Evolutionary conservation across 2,888 invertebrate species (phyloP).

Genomic region (Thera obeliscata): DNA sequence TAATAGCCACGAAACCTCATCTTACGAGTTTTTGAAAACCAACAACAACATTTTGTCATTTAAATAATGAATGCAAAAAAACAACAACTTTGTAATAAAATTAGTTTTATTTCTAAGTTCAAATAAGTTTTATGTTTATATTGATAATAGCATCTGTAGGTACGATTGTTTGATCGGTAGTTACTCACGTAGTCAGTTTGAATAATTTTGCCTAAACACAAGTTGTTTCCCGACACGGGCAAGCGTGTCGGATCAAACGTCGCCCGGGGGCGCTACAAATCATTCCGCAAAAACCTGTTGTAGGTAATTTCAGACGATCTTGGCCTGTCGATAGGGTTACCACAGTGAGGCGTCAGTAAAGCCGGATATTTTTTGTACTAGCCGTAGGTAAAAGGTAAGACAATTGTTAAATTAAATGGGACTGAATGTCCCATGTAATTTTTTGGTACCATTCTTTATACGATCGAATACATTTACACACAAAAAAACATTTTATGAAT

Average conservation of each 20-base stretch:
- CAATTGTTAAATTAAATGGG: no score
- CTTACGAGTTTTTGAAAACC: no score
- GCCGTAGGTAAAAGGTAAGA: no score
- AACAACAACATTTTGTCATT: no score
- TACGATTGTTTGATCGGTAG: constrained; percentile 28
- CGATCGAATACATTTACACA: no score
- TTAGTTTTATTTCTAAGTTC: no score
- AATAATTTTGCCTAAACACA: constrained; percentile 74
- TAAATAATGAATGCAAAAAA: no score
- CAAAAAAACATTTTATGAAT: no score
- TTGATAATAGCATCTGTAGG: constrained; percentile 27
- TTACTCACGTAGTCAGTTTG: constrained; percentile 51
- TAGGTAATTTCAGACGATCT: constrained; percentile 76
- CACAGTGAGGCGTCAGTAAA: neutral
- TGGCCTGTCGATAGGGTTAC: constrained; percentile 41
- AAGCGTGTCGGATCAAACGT: constrained; percentile 76
- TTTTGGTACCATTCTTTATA: no score
- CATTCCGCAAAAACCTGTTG: constrained; percentile 81
- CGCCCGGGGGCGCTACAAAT: constrained; percentile 79
- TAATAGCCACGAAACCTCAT: no score
- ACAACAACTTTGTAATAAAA: no score
- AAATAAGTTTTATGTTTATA: constrained; percentile 15
- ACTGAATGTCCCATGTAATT: no score
- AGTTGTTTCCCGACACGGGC: constrained; percentile 71
- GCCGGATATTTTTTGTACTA: constrained; percentile 8